Evolutionary conservation across 2,113 vertebrate genomes (phyloP).

Genomic region (Salvelinus alpinus): DNA sequence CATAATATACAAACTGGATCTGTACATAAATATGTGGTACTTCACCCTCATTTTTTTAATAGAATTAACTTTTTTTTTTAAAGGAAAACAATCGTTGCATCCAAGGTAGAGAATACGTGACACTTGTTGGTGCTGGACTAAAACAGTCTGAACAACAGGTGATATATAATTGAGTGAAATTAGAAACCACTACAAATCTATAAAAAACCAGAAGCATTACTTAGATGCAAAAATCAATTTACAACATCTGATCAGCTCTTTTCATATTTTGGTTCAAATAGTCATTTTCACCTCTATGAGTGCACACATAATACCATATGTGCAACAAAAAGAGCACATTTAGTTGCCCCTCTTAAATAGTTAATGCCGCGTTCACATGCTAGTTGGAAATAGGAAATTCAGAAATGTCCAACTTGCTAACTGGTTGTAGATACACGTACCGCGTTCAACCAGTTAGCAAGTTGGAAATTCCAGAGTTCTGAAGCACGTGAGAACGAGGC

Average conservation of each 20-base stretch:
- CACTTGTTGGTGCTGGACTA: constrained; percentile 20
- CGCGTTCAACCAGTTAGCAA: too few relatives aligned
- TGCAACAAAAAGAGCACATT: constrained; percentile 28
- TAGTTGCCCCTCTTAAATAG: not conserved
- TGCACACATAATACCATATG: constrained; percentile 37
- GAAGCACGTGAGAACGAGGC: too few relatives aligned
- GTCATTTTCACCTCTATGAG: constrained; percentile 31
- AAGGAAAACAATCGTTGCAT: constrained; percentile 38
- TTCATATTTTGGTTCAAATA: constrained; percentile 60
- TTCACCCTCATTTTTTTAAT: constrained; percentile 52
- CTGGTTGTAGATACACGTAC: too few relatives aligned
- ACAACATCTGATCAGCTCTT: constrained; percentile 34
- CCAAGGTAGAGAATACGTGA: constrained; percentile 27
- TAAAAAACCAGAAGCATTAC: constrained; percentile 44
- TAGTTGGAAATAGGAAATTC: too few relatives aligned
- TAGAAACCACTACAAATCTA: constrained; percentile 57
- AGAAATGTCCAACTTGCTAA: too few relatives aligned
- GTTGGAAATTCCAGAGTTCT: too few relatives aligned
- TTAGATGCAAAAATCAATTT: constrained; percentile 42
- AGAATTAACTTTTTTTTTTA: constrained; percentile 50
- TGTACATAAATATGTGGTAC: constrained; percentile 73
- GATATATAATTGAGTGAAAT: constrained; percentile 39
- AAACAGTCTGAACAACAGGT: constrained; percentile 30
- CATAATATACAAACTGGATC: constrained; percentile 70
- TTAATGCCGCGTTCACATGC: too few relatives aligned